Base-by-base conservation (phyloP, 2,888 invertebrate species). In the Idaea aversata region DNA sequence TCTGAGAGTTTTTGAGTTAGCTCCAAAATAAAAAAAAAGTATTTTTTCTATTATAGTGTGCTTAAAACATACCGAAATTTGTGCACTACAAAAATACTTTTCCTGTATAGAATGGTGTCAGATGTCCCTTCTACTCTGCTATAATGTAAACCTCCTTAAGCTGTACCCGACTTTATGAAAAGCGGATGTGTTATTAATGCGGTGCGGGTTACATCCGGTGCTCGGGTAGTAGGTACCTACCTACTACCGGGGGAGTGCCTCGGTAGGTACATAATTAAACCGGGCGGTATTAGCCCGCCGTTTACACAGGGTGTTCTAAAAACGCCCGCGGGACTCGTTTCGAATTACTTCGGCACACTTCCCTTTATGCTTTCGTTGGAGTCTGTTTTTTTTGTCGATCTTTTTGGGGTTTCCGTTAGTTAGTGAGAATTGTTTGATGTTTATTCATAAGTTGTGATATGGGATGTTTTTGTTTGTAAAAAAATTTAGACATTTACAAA, bases 261-360 rank as follows among this genome's bases (percentile, higher is more conserved):
- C 60, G 63, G 71, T 63, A 66, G 67, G 77, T 81, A 78, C 79
- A 81, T 81, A 80, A 81, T 81, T 81, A 77, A 81, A 72, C 70
- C 72, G 69, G 71, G 75, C 74, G 25, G 15, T 16, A 16, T 16
- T 58, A 16, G 58, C 25, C 34, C 15, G 13, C 13, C 59, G 59
- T 59, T 59, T 59, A 59, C 34, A 59, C 25, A 16, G 59, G 59
- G 34, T 47, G 47, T 47, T 47, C 68, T 66, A 70, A 70, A 64
- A 63, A 63, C 61, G 67, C 69, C 72, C 70, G 67, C 63, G 71
- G 69, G 69, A 67, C 68, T 63, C 67, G 62, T 66, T 72, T 73
- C 72, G 72, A 76, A 76, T 75, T 71, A 75, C 77, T 74, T 64
- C 59, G 64, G 72, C 67, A 68, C 70, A 72, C 75, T 77, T 77